These are phyloP conservation scores for Steinernema carpocapsae DNA, from an alignment of 2,888 invertebrate species.

Conservation along the genomic window DNA sequence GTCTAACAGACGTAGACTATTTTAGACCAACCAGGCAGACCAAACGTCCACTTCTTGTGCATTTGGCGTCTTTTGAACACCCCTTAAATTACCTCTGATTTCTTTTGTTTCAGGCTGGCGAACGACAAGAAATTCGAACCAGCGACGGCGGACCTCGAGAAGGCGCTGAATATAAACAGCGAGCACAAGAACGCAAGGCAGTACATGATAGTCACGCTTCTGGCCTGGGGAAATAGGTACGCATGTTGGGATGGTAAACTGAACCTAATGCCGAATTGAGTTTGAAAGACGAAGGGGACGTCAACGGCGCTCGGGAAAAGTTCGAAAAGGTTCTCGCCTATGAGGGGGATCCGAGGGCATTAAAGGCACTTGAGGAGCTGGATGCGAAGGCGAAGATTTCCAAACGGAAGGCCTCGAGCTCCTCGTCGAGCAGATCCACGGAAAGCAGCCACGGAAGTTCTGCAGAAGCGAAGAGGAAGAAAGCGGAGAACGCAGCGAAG, in stretches of 20 bases:
- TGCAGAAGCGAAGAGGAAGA: not conserved
- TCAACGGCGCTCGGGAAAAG: conserved; percentile 34
- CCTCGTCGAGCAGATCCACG: not conserved
- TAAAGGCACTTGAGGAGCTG: not conserved
- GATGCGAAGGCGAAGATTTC: not conserved
- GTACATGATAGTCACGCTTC: conserved; percentile 89
- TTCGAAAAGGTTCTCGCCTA: conserved; percentile 16
- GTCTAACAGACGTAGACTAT: too few relatives aligned
- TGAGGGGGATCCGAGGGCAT: not conserved
- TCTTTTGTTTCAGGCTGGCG: conserved; percentile 76
- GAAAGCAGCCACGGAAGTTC: not conserved
- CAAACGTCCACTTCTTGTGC: not conserved
- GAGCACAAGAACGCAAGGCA: conserved; percentile 90
- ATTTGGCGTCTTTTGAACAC: too few relatives aligned
- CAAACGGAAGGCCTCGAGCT: not conserved
- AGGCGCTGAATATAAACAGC: conserved; percentile 84
- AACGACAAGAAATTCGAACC: conserved; percentile 91
- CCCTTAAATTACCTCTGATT: too few relatives aligned
- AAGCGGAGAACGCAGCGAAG: conserved; percentile 21
- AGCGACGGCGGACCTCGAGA: conserved; percentile 92
- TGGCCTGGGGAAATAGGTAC: conserved; percentile 80
- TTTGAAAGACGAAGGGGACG: conserved; percentile 39
- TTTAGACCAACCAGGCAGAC: too few relatives aligned
- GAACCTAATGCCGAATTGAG: conserved; percentile 34
- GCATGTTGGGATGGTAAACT: not conserved